Percentiles rank a stretch among this genome's conserved stretches.
Conservation (phyloP, 2,888 invertebrate genomes). For the Hirtodrosophila cameraria region DNA sequence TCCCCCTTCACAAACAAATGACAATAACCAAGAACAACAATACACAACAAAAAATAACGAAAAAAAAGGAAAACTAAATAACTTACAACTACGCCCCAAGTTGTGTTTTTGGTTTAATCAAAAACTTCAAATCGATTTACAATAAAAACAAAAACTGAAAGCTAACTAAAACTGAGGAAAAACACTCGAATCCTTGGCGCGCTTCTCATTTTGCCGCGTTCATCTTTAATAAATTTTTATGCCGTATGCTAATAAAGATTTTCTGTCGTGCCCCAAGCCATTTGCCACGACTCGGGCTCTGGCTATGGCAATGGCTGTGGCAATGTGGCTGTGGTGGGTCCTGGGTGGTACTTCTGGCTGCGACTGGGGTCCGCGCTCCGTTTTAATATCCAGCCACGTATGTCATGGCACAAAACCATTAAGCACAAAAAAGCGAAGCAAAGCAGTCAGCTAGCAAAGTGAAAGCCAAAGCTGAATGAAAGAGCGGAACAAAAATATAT, state of each 20-base stretch:
- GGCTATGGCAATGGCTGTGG: constrained; percentile 18
- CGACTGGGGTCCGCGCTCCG: constrained; percentile 42
- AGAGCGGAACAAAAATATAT: constrained; percentile 43
- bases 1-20: constrained; percentile 49
- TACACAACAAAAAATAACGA: constrained; percentile 20
- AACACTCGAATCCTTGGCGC: constrained; percentile 37
- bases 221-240: constrained; percentile 80
- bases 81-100: constrained; percentile 56
- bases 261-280: constrained; percentile 70
- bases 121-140: constrained; percentile 78
- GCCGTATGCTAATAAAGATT: constrained; percentile 80
- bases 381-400: constrained; percentile 80
- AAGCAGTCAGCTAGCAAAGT: constrained; percentile 50
- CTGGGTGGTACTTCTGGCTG: neutral
- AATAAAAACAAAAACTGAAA: constrained; percentile 52
- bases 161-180: constrained; percentile 56
- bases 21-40: constrained; percentile 47
- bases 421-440: constrained; percentile 66
- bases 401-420: constrained; percentile 80
- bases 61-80: constrained; percentile 40
- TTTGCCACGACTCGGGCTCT: constrained; percentile 37
- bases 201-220: constrained; percentile 60
- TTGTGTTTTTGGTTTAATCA: constrained; percentile 64
- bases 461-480: constrained; percentile 69
- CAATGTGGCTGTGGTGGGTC: constrained; percentile 16